A percentile compares a stretch with the other conserved stretches of the same genome.
Evolutionary conservation across 2,113 vertebrate genomes (phyloP).

Genomic region (Semnornis frantzii): DNA sequence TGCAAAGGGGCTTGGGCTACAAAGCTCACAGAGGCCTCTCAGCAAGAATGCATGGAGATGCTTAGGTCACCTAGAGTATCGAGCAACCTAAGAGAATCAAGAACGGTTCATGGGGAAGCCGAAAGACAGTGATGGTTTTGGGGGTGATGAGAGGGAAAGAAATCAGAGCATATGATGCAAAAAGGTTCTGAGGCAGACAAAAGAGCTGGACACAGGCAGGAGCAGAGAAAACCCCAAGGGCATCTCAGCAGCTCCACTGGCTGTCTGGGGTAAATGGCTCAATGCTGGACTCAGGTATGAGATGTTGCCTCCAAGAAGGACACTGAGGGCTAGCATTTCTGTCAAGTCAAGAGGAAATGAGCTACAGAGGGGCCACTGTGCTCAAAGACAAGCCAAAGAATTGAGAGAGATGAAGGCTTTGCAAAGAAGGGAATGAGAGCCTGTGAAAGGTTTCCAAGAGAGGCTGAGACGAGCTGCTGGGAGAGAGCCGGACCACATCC

Average conservation of each 20-base stretch:
- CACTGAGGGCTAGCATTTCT: rapidly evolving
- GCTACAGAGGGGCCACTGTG: neutral
- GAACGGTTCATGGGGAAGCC: neutral
- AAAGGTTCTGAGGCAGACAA: neutral
- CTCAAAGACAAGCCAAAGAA: neutral
- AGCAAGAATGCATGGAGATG: neutral
- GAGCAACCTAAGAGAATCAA: neutral
- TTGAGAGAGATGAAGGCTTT: neutral
- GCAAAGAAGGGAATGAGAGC: neutral
- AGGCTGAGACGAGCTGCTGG: neutral
- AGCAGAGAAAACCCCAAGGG: neutral
- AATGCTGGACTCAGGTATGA: neutral
- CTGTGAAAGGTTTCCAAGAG: neutral
- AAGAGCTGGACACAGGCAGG: neutral
- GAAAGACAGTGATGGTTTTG: neutral
- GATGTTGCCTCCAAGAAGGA: neutral
- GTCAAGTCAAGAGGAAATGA: neutral
- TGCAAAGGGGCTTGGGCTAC: neutral
- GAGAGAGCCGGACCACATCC: rapidly evolving
- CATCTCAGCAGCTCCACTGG: neutral
- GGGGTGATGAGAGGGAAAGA: neutral
- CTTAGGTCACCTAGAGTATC: neutral
- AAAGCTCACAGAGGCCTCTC: neutral
- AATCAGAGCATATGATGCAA: neutral
- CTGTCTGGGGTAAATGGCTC: neutral